Conservation (phyloP, 2,888 invertebrate species). For the Eueremaeus valkanovi region DNA sequence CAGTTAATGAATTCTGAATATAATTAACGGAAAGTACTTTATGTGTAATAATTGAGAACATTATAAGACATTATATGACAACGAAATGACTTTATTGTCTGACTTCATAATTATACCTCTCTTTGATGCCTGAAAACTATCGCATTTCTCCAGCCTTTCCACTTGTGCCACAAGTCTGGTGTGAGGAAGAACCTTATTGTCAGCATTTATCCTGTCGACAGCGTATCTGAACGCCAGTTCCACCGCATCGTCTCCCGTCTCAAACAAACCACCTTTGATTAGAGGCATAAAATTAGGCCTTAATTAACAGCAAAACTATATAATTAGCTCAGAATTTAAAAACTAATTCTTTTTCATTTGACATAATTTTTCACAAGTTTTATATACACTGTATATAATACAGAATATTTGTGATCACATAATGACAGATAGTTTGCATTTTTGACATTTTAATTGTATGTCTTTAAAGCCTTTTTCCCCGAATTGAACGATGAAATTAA, state of each 20-base stretch:
- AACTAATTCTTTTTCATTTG: neutral
- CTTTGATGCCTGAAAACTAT: constrained; percentile 53
- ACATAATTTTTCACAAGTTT: too few species aligned
- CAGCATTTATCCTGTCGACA: constrained; percentile 47
- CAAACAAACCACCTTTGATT: constrained; percentile 47
- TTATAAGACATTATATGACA: too few species aligned
- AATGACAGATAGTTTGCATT: too few species aligned
- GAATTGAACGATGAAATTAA: too few species aligned
- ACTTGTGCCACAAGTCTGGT: constrained; percentile 45
- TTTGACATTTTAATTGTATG: too few species aligned
- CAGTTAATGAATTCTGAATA: too few species aligned
- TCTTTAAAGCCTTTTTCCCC: too few species aligned
- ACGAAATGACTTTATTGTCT: too few species aligned
- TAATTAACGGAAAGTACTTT: too few species aligned
- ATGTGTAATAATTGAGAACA: neutral
- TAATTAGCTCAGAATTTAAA: neutral
- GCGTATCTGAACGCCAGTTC: constrained; percentile 46
- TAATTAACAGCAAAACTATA: neutral
- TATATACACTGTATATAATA: too few species aligned
- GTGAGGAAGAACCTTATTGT: constrained; percentile 45
- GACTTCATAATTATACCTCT: too few species aligned
- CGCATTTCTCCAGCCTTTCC: constrained; percentile 50
- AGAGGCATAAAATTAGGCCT: neutral
- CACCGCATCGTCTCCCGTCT: constrained; percentile 47
- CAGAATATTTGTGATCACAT: too few species aligned